A percentile compares a stretch with the other conserved stretches of the same genome.
Evolutionary conservation across 2,113 vertebrate genomes (phyloP).

Genomic region (Ictalurus punctatus): DNA sequence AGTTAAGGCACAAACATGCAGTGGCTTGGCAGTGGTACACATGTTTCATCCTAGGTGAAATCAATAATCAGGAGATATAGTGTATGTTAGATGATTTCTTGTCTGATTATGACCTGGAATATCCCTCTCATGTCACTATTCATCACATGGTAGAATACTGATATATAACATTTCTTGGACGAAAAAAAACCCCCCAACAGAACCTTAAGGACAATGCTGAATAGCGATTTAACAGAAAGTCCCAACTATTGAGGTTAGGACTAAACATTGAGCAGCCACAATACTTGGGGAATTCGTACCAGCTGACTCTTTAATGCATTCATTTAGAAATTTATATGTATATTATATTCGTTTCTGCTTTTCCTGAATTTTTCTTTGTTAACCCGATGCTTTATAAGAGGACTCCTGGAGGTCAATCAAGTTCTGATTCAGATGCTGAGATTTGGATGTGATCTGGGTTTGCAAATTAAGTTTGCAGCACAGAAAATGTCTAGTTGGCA

Average conservation of each 20-base stretch:
- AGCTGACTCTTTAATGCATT: slow-evolving; percentile 1
- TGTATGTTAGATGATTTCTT: background rate
- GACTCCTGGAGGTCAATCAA: background rate
- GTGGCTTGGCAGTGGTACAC: slow-evolving; percentile 11
- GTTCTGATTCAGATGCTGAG: background rate
- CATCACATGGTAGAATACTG: slow-evolving; percentile 1
- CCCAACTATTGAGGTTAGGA: background rate
- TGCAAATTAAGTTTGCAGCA: background rate
- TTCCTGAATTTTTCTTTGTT: background rate
- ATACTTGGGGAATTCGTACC: background rate
- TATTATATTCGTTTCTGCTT: background rate
- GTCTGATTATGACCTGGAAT: slow-evolving; percentile 19
- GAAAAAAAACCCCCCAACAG: background rate
- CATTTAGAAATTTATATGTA: background rate
- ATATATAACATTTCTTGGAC: slow-evolving; percentile 14
- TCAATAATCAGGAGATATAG: slow-evolving; percentile 1
- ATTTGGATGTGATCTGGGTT: background rate
- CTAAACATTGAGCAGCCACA: background rate
- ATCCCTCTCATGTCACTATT: slow-evolving; percentile 2
- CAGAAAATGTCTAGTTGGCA: slow-evolving; percentile 2
- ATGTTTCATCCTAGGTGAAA: slow-evolving; percentile 15
- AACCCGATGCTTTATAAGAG: background rate
- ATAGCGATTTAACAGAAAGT: background rate
- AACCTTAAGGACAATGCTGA: background rate
- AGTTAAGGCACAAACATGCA: background rate